Conservation (phyloP, 2,113 vertebrate genomes). For the Gorsachius goisagi region DNA sequence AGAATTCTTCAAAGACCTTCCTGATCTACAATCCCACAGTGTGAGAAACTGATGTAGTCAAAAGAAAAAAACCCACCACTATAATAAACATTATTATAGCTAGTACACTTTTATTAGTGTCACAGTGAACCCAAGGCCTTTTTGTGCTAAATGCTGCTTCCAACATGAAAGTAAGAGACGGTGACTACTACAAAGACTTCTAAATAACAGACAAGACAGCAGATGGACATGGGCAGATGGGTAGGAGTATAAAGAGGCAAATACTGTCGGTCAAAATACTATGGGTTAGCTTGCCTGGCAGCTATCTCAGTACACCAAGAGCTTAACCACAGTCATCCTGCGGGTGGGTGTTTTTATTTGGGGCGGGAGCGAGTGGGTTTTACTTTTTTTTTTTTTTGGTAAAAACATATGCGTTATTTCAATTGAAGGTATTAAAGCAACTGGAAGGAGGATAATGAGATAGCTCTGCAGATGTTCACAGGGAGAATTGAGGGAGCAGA, state of each 20-base stretch:
- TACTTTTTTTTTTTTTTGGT: neutral
- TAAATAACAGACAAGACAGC: neutral
- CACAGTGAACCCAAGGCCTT: neutral
- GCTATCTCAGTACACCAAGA: neutral
- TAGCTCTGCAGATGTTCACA: neutral
- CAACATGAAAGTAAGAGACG: neutral
- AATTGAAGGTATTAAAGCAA: neutral
- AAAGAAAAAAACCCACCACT: neutral
- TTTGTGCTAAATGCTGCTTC: neutral
- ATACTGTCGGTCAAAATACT: neutral
- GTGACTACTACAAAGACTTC: neutral
- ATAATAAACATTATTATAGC: neutral
- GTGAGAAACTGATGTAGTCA: neutral
- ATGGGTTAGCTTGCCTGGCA: neutral
- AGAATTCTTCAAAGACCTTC: neutral
- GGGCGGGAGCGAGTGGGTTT: neutral
- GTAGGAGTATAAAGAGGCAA: neutral
- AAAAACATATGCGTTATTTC: neutral
- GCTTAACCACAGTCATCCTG: neutral
- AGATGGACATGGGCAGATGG: slow-evolving; percentile 44
- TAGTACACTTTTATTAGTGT: neutral
- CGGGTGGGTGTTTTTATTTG: neutral
- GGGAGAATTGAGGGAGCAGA: neutral
- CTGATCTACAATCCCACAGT: neutral
- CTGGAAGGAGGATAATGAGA: neutral